Evolutionary conservation across 2,888 invertebrate species (phyloP).

Genomic region (Pristionchus maxplancki): DNA sequence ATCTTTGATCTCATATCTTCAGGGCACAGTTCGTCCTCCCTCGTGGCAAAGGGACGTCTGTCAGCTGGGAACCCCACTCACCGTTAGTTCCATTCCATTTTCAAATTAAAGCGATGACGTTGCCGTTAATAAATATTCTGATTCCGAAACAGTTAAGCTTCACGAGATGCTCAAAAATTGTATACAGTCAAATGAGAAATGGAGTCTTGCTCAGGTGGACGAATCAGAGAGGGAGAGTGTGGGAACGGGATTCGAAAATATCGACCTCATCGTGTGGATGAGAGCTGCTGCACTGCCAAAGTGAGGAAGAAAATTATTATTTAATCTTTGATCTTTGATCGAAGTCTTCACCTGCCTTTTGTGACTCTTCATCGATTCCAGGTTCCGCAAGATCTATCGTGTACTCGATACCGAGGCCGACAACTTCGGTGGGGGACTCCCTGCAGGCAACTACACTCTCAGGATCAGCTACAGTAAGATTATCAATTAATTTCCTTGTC

Average conservation of each 20-base stretch:
- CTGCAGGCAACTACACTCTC: conserved; percentile 47
- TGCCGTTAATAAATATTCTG: too few relatives aligned
- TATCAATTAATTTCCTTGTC: too few relatives aligned
- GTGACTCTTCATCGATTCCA: background rate
- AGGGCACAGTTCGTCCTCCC: conserved; percentile 35
- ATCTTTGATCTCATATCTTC: background rate
- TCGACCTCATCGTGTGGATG: conserved; percentile 51
- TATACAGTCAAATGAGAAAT: too few relatives aligned
- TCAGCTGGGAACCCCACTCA: background rate
- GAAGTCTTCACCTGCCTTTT: background rate
- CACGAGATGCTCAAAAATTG: too few relatives aligned
- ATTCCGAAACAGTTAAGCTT: too few relatives aligned
- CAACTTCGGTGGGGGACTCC: background rate
- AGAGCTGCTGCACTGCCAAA: conserved; percentile 44
- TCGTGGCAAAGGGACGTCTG: conserved; percentile 29
- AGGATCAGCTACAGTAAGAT: background rate
- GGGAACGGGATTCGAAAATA: conserved; percentile 21
- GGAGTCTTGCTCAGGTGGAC: background rate
- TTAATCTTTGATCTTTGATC: background rate
- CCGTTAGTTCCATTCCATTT: background rate
- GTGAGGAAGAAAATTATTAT: too few relatives aligned
- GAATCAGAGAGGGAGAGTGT: conserved; percentile 29
- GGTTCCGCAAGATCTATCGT: conserved; percentile 51
- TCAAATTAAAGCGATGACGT: background rate
- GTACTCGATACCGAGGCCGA: conserved; percentile 32